Percentiles rank a stretch among this genome's conserved stretches.
Conservation (phyloP, 2,113 vertebrate genomes). For the Marmota flaviventris region DNA sequence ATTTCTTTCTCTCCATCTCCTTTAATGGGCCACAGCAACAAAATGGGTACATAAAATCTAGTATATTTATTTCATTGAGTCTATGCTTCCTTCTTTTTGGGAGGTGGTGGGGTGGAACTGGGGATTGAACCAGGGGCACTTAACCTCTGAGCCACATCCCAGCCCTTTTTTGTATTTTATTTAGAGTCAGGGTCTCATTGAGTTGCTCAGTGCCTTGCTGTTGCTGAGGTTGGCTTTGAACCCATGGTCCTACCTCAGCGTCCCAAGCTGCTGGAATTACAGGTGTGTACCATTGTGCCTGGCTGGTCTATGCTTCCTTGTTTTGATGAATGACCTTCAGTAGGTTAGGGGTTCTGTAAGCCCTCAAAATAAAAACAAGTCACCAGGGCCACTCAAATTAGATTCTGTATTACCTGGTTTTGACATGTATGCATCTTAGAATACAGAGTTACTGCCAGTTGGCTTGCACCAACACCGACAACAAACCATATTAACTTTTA, state of each 20-base stretch:
- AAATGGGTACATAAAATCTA: background rate
- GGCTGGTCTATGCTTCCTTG: background rate
- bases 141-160: too few species aligned
- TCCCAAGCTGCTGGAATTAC: too few species aligned
- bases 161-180: too few species aligned
- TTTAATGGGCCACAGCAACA: background rate
- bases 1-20: background rate
- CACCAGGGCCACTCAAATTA: background rate
- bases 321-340: background rate
- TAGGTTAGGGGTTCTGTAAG: background rate
- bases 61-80: background rate
- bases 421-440: background rate
- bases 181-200: too few species aligned
- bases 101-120: too few species aligned
- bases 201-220: too few species aligned
- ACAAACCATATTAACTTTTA: background rate
- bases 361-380: constrained; percentile 6
- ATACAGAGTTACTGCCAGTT: background rate
- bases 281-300: too few species aligned
- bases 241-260: too few species aligned
- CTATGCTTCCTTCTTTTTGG: background rate
- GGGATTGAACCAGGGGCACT: too few species aligned
- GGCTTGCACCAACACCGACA: background rate
- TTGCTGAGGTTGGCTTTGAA: too few species aligned
- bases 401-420: background rate